These are phyloP conservation scores for Thaleichthys pacificus DNA, from an alignment of 2,797 vertebrate species.

Conservation along the genomic window DNA sequence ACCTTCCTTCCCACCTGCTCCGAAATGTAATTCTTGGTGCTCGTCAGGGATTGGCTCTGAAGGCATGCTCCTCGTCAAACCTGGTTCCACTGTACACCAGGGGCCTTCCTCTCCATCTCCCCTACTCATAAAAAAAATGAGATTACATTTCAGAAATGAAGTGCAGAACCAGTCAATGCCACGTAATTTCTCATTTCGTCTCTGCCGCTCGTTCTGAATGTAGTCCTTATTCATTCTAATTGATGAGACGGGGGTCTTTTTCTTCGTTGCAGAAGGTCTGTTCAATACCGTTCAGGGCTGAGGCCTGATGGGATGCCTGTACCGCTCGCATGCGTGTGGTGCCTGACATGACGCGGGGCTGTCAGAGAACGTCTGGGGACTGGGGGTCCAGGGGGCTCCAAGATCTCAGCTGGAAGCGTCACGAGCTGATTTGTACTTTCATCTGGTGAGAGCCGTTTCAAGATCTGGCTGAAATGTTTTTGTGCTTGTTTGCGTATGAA, in stretches of 20 bases:
- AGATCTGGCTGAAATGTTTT: background rate
- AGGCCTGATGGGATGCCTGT: constrained; percentile 4
- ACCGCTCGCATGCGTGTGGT: constrained; percentile 6
- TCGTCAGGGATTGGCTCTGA: constrained; percentile 12
- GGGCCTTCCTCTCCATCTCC: constrained; percentile 14
- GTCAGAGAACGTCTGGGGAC: background rate
- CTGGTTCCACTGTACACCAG: constrained; percentile 19
- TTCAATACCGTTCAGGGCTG: constrained; percentile 19
- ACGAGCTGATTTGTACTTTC: background rate
- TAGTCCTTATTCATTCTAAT: constrained; percentile 31
- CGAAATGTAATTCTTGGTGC: constrained; percentile 19
- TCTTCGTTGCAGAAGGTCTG: constrained; percentile 10
- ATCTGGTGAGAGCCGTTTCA: background rate
- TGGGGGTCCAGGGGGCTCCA: background rate
- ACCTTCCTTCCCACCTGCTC: background rate
- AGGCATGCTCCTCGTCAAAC: background rate
- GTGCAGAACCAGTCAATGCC: constrained; percentile 39
- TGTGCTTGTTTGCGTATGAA: background rate
- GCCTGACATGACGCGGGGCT: constrained; percentile 25
- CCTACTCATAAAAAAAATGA: constrained; percentile 37
- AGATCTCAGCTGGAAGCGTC: too few relatives aligned
- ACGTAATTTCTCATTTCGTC: constrained; percentile 38
- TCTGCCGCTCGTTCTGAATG: constrained; percentile 12
- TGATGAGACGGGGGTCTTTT: constrained; percentile 19
- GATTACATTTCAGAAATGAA: constrained; percentile 40